These are phyloP conservation scores for Oceanodroma tethys DNA, from an alignment of 2,113 vertebrate genomes.

Conservation along the genomic window DNA sequence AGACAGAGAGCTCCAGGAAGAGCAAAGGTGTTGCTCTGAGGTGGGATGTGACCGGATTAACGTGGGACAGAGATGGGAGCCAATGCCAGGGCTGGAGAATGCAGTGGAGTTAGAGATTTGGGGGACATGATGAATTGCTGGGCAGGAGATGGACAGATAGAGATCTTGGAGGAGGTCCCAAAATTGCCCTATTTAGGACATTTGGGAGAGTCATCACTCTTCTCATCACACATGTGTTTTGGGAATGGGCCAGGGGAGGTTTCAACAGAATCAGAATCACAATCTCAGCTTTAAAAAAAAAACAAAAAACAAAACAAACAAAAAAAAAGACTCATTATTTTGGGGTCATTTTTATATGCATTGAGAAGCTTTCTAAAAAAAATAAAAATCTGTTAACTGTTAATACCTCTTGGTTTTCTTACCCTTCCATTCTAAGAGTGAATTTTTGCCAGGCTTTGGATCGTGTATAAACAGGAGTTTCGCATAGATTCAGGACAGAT, in stretches of 20 bases:
- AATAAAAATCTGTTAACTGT: background rate
- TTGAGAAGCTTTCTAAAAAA: background rate
- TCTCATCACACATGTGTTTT: conserved; percentile 9
- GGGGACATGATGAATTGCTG: background rate
- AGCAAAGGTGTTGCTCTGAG: background rate
- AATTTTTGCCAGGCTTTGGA: background rate
- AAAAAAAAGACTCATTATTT: background rate
- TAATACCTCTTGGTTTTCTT: background rate
- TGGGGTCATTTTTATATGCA: background rate
- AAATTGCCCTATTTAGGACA: conserved; percentile 18
- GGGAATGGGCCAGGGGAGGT: background rate
- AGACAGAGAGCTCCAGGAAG: background rate
- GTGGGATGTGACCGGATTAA: background rate
- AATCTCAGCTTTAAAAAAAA: background rate
- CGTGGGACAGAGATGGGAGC: background rate
- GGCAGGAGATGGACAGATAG: conserved; percentile 36
- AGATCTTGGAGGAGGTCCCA: conserved; percentile 44
- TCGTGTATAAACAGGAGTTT: background rate
- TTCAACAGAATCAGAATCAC: conserved; percentile 18
- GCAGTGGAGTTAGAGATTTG: background rate
- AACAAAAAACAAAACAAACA: background rate
- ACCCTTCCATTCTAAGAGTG: background rate
- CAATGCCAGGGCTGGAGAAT: background rate
- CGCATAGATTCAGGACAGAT: background rate
- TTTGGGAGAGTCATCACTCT: conserved; percentile 12